Base-by-base conservation (phyloP, 2,888 invertebrate genomes). In the Himalopsyche japonica region DNA sequence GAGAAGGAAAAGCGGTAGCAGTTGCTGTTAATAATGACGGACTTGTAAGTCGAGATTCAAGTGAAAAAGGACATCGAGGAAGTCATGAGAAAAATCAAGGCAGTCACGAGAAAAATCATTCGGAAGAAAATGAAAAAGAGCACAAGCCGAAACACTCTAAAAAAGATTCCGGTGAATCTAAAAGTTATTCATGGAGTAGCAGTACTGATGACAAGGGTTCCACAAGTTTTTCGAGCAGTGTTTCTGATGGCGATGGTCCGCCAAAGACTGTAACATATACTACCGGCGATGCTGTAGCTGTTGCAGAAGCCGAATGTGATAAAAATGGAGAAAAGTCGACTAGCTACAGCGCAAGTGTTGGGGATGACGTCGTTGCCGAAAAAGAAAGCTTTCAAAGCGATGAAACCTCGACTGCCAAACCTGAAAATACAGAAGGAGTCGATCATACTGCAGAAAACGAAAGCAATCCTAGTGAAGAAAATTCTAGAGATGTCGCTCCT, bases 191-290 rank as follows among this genome's bases (percentile, higher is more conserved):
- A 8, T 80, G 48, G 76, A 82, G 82, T 32, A 49, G 48, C 20
- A 70, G n/a, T 6, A 64, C 84, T 2, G 77, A 85, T 34, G 43
- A 43, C 6, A 70, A 78, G 5, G 81, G 81, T 15, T 30, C 64
- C 1, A 34, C 47, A 18, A 85, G 85, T 76, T 83, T 49, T 43
- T 79, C 85, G 7, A 48, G 34, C 18, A 81, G 83, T 47, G 81
- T 83, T 5, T 64, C 27, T 24, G 85, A 85, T 49, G 85, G 85
- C 0, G 6, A 43, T 15, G 83, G 85, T 6, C 27, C 49, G 49
- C 85, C 85, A n/a, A 83, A 85, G 43, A 83, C 83, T 5, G 43
- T 27, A n/a, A 85, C 81, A 3, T 83, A 79, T 27, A 83, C 85
- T 7, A 78, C 64, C 12, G 85, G 85, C 0, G 81, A 81, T 37